Evolutionary conservation across 2,797 vertebrate species (phyloP).

Genomic region (Gambelia wislizenii): DNA sequence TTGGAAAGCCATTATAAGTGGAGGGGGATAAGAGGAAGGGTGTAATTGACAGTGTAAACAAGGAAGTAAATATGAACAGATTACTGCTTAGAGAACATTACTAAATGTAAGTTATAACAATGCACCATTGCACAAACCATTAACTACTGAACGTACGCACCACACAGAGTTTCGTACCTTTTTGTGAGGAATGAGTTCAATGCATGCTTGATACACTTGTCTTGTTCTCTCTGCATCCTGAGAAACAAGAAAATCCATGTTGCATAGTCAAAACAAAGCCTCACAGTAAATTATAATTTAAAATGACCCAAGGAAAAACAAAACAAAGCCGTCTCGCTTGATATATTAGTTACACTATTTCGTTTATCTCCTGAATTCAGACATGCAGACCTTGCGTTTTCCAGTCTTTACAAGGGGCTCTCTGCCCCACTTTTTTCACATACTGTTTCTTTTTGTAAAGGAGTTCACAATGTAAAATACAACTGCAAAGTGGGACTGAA

Average conservation of each 20-base stretch:
- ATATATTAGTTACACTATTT: not conserved
- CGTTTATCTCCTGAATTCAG: not conserved
- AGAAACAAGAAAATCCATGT: conserved; percentile 23
- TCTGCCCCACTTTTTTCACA: not conserved
- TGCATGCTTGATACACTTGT: conserved; percentile 94
- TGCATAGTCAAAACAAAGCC: not conserved
- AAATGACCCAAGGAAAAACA: not conserved
- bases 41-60: not conserved
- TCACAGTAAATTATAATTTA: not conserved
- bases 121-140: not conserved
- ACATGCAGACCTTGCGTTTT: not conserved
- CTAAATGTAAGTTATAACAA: not conserved
- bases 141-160: not conserved
- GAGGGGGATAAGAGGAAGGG: not conserved
- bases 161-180: conserved; percentile 84
- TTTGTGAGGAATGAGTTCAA: conserved; percentile 96
- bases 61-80: not conserved
- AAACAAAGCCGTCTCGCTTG: not conserved
- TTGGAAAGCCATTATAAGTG: accelerated
- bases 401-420: not conserved
- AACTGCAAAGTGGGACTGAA: not conserved
- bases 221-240: conserved; percentile 94
- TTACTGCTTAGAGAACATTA: not conserved
- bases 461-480: not conserved
- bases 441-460: not conserved